Evolutionary conservation across 1,140 invertebrate species (phyloP).

Genomic region (Anagrus nilaparvatae): DNA sequence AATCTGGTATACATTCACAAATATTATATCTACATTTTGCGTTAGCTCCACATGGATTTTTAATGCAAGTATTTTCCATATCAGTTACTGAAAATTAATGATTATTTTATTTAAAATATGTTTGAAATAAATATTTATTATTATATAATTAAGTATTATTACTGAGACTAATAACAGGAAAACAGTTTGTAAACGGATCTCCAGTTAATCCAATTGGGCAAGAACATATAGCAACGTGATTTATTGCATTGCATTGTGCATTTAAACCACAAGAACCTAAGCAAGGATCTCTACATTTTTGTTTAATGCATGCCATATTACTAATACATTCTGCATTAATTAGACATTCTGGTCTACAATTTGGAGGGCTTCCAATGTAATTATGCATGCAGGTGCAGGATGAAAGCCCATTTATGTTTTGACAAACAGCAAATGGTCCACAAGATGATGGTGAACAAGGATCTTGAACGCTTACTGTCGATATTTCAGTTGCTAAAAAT

Average conservation of each 20-base stretch:
- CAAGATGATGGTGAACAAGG: constrained; percentile 55
- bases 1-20: constrained; percentile 52
- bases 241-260: constrained; percentile 58
- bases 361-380: constrained; percentile 56
- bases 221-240: constrained; percentile 61
- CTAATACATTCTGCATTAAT: constrained; percentile 55
- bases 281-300: constrained; percentile 65
- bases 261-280: constrained; percentile 60
- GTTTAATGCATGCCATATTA: constrained; percentile 55
- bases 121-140: constrained; percentile 9
- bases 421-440: constrained; percentile 57
- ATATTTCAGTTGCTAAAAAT: constrained; percentile 12
- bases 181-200: constrained; percentile 59
- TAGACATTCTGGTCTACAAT: constrained; percentile 61
- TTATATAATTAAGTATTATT: constrained; percentile 21
- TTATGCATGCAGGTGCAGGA: constrained; percentile 55
- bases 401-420: constrained; percentile 28
- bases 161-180: constrained; percentile 42
- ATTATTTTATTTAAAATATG: constrained; percentile 10
- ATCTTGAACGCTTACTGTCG: constrained; percentile 23
- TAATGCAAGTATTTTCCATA: constrained; percentile 43
- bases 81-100: constrained; percentile 13
- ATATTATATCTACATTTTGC: constrained; percentile 50
- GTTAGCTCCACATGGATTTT: constrained; percentile 58
- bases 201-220: constrained; percentile 56